These are phyloP conservation scores for Coracias cyanogaster DNA, from an alignment of 2,797 vertebrate genomes.

Conservation along the genomic window DNA sequence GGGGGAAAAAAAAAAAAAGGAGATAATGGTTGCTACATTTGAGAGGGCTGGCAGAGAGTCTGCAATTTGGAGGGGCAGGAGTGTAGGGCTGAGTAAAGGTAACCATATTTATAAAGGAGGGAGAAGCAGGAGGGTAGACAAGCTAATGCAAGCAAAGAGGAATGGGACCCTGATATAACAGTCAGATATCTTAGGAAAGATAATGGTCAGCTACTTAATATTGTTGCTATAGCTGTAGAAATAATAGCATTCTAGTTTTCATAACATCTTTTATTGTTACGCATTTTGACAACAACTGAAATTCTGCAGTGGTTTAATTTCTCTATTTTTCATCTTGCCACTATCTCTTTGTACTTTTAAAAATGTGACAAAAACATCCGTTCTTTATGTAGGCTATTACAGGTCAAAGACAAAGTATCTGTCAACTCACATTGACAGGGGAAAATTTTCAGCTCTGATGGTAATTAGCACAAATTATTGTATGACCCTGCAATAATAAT, in stretches of 20 bases:
- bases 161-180: background rate
- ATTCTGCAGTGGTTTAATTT: background rate
- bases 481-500: background rate
- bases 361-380: background rate
- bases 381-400: background rate
- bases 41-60: background rate
- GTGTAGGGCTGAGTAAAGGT: background rate
- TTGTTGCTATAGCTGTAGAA: background rate
- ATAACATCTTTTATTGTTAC: background rate
- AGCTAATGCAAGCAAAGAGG: background rate
- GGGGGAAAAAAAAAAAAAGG: background rate
- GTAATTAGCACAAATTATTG: conserved; percentile 1
- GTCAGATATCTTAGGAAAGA: background rate
- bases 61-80: background rate
- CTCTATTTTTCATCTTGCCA: background rate
- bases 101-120: background rate
- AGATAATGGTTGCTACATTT: background rate
- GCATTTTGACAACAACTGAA: background rate
- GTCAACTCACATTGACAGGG: background rate
- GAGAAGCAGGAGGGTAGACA: background rate
- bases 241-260: background rate
- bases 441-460: background rate
- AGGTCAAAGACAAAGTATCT: background rate
- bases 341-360: background rate
- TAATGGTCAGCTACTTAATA: background rate